Base-by-base conservation (phyloP, 2,113 vertebrate genomes). In the Gallinago media region DNA sequence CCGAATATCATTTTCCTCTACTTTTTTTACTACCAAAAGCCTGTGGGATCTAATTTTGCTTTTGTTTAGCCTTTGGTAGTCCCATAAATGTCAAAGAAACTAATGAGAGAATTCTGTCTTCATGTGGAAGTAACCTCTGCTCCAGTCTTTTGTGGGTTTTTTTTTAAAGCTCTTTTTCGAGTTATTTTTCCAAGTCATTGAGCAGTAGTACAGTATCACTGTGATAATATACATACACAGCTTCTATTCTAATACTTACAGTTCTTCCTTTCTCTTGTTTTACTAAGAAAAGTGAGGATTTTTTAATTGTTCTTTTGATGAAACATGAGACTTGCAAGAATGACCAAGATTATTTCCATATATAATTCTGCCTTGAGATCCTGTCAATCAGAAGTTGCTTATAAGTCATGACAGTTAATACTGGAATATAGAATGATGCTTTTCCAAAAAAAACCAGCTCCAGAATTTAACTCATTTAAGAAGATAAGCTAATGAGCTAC, bases 41-140 rank as follows among this genome's bases (percentile, higher is more conserved):
- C 95, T 88, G 19, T 84, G 94, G 94, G 94, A 96, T 91, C 92
- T 96, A 89, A 95, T 96, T 96, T 94, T 92, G 72, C 88, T 86
- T 94, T 93, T 94, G 92, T 92, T 94, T 96, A 96, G 79, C 91
- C 94, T 91, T 92, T 96, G 70, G 72, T 93, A 81, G 94, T 72
- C 90, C 73, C 92, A 94, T 94, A 95, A 96, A 96, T 92, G 94
- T 96, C 91, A 93, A 27, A 93, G 88, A 84, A 96, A 89, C 79
- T 87, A 93, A 92, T 94, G 79, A 63, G 70, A 78, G 76, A 79
- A 89, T 93, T 95, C 70, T 72, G 1, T 91, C 95, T 93, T 93
- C 85, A 11, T 74, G 68, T 90, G 72, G 68, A 95, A 93, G 85
- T 86, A 95, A 81, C 83, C 85, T 93, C 72, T 92, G 81, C 76